Evolutionary conservation across 2,113 vertebrate species (phyloP).

Genomic region (Crotalus helleri): DNA sequence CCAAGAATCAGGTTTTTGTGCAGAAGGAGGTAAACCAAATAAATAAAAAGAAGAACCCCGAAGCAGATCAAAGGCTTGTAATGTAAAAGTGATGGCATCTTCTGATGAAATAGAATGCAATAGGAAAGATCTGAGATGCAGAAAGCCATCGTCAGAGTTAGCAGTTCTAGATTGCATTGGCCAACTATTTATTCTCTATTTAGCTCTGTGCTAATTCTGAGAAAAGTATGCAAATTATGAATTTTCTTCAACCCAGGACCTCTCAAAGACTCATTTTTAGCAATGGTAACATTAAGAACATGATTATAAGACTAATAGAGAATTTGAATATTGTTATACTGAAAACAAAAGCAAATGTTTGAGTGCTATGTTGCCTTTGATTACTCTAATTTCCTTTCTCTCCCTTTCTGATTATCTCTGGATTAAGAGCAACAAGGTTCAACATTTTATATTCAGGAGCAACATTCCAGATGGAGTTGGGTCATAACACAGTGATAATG

Average conservation of each 20-base stretch:
- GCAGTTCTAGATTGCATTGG: not conserved
- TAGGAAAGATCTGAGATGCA: not conserved
- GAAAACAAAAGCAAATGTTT: not conserved
- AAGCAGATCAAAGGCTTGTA: not conserved
- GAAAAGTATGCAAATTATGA: not conserved
- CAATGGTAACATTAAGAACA: not conserved
- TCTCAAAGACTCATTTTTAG: not conserved
- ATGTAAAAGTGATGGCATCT: not conserved
- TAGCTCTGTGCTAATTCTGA: not conserved
- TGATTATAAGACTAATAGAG: not conserved
- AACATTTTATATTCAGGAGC: not conserved
- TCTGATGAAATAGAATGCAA: not conserved
- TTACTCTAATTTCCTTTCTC: not conserved
- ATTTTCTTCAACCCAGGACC: not conserved
- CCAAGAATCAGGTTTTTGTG: not conserved
- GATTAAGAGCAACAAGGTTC: not conserved
- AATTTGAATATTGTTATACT: not conserved
- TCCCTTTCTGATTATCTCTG: not conserved
- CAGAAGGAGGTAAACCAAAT: not conserved
- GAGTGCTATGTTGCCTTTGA: not conserved
- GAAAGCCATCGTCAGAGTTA: not conserved
- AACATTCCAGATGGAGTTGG: not conserved
- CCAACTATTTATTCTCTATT: not conserved
- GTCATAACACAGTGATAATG: not conserved
- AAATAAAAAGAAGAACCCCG: not conserved